Evolutionary conservation across 2,888 invertebrate species (phyloP).

Genomic region (Elysia crispata): DNA sequence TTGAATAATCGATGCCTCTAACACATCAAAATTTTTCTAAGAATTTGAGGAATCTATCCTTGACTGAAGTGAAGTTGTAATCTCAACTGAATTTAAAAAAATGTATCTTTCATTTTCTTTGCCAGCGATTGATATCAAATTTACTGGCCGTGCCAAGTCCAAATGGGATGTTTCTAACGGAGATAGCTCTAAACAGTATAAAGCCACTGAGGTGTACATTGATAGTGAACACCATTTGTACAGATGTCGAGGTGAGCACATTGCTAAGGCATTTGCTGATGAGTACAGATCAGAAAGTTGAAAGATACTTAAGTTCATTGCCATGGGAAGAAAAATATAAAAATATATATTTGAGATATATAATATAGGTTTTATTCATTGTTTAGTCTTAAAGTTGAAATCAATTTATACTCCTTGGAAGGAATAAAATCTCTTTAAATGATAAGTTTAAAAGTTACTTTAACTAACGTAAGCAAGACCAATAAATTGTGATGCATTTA

Average conservation of each 20-base stretch:
- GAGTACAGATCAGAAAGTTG: too few relatives aligned
- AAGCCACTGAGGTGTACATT: slow-evolving; percentile 52
- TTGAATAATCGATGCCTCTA: too few relatives aligned
- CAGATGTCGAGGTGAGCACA: slow-evolving; percentile 35
- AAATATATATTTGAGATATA: too few relatives aligned
- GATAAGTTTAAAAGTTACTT: neutral
- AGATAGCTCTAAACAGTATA: slow-evolving; percentile 51
- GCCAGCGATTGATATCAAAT: slow-evolving; percentile 49
- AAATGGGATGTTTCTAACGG: slow-evolving; percentile 50
- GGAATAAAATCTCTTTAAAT: neutral
- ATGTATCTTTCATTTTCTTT: slow-evolving; percentile 2
- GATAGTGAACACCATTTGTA: slow-evolving; percentile 49
- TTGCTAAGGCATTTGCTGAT: neutral
- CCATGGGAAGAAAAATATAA: too few relatives aligned
- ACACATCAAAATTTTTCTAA: too few relatives aligned
- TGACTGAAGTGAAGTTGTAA: too few relatives aligned
- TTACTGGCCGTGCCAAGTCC: slow-evolving; percentile 48
- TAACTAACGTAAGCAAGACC: too few relatives aligned
- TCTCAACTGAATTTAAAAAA: neutral
- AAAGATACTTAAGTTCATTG: too few relatives aligned
- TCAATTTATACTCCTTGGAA: neutral
- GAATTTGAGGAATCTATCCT: too few relatives aligned
- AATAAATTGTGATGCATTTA: too few relatives aligned
- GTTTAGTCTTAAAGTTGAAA: too few relatives aligned
- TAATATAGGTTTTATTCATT: too few relatives aligned